These are phyloP conservation scores for Chascanopsetta lugubris DNA, from an alignment of 2,113 vertebrate genomes.

Conservation along the genomic window DNA sequence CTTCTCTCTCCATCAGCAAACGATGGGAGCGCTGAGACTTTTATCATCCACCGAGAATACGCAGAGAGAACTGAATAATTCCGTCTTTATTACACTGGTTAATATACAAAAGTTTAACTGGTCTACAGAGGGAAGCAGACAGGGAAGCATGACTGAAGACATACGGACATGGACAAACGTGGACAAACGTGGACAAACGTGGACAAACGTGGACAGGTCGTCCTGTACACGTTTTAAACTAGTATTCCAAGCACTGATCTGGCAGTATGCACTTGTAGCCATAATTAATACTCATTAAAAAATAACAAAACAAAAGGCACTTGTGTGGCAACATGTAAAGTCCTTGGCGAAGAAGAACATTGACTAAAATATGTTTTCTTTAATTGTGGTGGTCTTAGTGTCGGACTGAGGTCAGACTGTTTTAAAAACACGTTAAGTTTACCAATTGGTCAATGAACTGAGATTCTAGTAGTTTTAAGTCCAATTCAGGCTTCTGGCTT, in stretches of 20 bases:
- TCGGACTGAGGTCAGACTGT: constrained; percentile 1
- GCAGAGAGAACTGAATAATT: constrained; percentile 22
- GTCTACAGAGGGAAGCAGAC: constrained; percentile 53
- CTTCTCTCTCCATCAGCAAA: neutral
- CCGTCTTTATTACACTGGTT: constrained; percentile 71
- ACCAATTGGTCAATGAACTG: neutral
- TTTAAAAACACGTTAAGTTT: neutral
- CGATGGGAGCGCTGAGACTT: neutral
- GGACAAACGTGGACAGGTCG: no score
- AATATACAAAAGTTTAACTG: constrained; percentile 65
- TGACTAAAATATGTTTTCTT: neutral
- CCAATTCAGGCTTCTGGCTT: no score
- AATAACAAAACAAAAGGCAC: constrained; percentile 57
- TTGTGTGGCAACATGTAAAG: neutral
- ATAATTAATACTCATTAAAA: constrained; percentile 17
- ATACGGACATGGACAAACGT: constrained; percentile 31
- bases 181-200: no score
- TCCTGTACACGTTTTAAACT: constrained; percentile 27
- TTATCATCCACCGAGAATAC: neutral
- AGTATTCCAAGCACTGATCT: constrained; percentile 34
- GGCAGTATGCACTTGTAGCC: constrained; percentile 23
- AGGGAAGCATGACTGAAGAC: constrained; percentile 53
- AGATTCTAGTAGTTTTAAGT: no score
- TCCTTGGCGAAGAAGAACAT: neutral
- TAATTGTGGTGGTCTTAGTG: neutral